Base-by-base conservation (phyloP, 2,888 invertebrate genomes). In the Drosophila paramelanica region DNA sequence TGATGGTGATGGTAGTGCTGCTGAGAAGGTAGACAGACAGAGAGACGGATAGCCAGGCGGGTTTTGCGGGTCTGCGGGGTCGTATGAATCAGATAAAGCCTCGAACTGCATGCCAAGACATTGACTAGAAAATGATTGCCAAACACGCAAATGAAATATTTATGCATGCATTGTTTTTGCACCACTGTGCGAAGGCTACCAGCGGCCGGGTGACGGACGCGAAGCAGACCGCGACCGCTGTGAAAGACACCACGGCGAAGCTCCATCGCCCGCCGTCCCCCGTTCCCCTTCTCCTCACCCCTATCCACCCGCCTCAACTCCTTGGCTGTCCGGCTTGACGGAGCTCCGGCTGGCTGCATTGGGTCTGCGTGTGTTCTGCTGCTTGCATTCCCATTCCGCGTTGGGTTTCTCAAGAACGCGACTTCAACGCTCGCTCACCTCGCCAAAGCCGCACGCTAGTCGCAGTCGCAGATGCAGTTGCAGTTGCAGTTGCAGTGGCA, bases 91-190 rank as follows among this genome's bases (percentile, higher is more conserved):
- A 89, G 91, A 90, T 90, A 91, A 90, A 79, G 67, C 81, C 79
- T 77, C 78, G 69, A 86, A 89, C 88, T 88, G 88, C 86, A 88
- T 89, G 86, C 88, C 81, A 90, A 90, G 86, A 90, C 90, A 90
- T 84, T 85, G 90, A 88, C 91, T 89, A 81, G 90, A 89, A 90
- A 90, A 90, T 91, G 89, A 91, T 91, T 90, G 75, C 83, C 79
- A 88, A 91, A 84, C 90, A 90, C 91, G 90, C 90, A 81, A 90
- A 77, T 80, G 49, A 80, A 73, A 86, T 85, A 83, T 90, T 89
- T 83, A 86, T 89, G 79, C 82, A 88, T 85, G 79, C 84, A 84
- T 89, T 85, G 85, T 88, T 81, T 77, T 86, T 74, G 68, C 64
- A 62, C 85, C 89, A 84, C 88, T 84, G 81, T 89, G 89, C 83